phyloP scores from a whole-genome alignment of 53 echinoderm and acorn worm species.

The Echinometra lucunter region DNA sequence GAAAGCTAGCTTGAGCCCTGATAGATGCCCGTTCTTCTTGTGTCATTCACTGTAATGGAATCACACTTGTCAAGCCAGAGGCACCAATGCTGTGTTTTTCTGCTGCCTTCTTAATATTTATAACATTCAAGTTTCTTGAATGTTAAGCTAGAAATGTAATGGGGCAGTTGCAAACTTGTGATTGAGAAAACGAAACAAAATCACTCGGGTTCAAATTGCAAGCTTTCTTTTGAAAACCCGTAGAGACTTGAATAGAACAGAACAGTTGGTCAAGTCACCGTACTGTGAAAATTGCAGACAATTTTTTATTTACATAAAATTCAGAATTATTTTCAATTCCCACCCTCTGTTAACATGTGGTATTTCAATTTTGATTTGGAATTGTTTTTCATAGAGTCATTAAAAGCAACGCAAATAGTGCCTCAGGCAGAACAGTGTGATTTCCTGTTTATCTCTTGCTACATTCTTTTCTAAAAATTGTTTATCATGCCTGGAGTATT shows the following conservation, averaged over 20 bases:
- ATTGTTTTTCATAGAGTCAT: neutral
- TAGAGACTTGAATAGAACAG: neutral
- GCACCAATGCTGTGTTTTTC: neutral
- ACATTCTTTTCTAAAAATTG: neutral
- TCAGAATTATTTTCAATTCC: neutral
- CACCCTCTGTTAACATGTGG: neutral
- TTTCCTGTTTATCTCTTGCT: neutral
- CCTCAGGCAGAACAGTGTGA: conserved; percentile 13
- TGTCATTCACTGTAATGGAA: neutral
- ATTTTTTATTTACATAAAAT: too few relatives aligned
- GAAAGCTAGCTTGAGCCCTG: neutral
- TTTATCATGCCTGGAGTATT: neutral
- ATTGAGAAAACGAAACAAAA: neutral
- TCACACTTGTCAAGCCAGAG: neutral
- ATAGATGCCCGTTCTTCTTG: neutral
- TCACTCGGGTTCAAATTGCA: neutral
- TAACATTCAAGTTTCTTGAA: neutral
- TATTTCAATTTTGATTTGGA: neutral
- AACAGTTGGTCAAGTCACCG: too few relatives aligned
- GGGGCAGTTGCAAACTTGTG: neutral
- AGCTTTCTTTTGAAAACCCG: neutral
- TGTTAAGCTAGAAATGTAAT: neutral
- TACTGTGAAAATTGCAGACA: too few relatives aligned
- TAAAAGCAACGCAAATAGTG: neutral
- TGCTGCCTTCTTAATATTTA: neutral